Evolutionary conservation across 2,797 vertebrate genomes (phyloP).

Genomic region (Silurus aristotelis): DNA sequence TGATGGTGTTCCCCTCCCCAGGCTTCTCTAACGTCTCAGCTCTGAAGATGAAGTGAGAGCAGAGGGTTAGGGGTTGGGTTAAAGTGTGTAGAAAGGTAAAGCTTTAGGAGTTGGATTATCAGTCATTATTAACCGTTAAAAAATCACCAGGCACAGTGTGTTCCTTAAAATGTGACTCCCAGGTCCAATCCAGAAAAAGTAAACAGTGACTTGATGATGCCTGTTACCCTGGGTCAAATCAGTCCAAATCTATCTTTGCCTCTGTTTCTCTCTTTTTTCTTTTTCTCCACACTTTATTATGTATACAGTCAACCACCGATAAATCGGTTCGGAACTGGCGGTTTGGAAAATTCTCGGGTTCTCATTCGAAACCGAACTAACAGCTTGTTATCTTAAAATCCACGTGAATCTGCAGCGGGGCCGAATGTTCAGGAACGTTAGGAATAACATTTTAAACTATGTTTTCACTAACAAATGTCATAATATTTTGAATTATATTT

Average conservation of each 20-base stretch:
- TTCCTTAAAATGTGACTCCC: neutral
- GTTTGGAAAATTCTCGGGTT: too few relatives aligned
- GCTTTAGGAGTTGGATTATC: neutral
- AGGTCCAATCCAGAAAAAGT: neutral
- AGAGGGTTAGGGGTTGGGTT: neutral
- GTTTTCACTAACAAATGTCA: too few relatives aligned
- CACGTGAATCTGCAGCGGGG: too few relatives aligned
- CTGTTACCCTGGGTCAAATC: slow-evolving; percentile 22
- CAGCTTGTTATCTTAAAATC: too few relatives aligned
- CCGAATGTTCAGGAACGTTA: too few relatives aligned
- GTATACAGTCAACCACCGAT: too few relatives aligned
- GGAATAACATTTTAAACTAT: too few relatives aligned
- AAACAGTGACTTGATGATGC: neutral
- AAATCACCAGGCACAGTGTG: neutral
- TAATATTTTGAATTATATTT: too few relatives aligned
- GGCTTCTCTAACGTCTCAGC: neutral
- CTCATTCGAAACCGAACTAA: too few relatives aligned
- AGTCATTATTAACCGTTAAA: neutral
- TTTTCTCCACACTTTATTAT: too few relatives aligned
- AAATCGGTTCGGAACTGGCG: too few relatives aligned
- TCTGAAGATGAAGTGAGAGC: neutral
- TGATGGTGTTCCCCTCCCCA: too few relatives aligned
- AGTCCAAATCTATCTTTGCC: neutral
- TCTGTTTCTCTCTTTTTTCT: neutral
- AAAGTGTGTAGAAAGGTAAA: neutral